phyloP scores from a whole-genome alignment of 2,888 invertebrate genomes.

The Spisula solida region DNA sequence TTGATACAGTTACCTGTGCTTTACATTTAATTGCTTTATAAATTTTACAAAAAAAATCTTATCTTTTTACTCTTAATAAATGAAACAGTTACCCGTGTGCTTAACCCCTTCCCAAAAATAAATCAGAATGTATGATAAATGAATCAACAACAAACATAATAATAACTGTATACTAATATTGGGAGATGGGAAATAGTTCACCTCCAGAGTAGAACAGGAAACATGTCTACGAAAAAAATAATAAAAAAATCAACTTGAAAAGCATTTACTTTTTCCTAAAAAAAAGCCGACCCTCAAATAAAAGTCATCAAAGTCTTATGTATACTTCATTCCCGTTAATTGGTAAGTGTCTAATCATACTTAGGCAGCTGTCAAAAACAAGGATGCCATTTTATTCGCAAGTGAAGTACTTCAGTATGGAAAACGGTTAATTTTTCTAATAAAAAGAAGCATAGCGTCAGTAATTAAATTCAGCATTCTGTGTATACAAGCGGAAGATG shows the following conservation, averaged over 20 bases:
- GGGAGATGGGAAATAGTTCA: too few species aligned
- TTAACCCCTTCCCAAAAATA: too few species aligned
- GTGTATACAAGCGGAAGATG: background rate
- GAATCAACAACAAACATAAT: too few species aligned
- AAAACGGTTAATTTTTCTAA: background rate
- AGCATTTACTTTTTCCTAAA: background rate
- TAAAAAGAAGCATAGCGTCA: background rate
- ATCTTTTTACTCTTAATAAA: too few species aligned
- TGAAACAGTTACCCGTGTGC: too few species aligned
- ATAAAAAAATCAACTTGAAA: background rate
- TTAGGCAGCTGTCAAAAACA: slow-evolving; percentile 20
- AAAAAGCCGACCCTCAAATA: background rate
- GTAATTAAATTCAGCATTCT: background rate
- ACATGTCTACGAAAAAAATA: background rate
- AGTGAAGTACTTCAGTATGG: background rate
- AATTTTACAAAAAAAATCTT: too few species aligned
- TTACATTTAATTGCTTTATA: too few species aligned
- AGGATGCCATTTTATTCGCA: background rate
- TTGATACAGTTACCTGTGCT: too few species aligned
- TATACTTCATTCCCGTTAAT: background rate
- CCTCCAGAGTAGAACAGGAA: too few species aligned
- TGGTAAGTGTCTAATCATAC: background rate
- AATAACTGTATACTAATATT: too few species aligned
- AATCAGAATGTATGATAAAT: too few species aligned
- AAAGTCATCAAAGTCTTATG: background rate